These are phyloP conservation scores for Alexandromys oeconomus DNA, from an alignment of 2,797 vertebrate genomes.

Conservation along the genomic window DNA sequence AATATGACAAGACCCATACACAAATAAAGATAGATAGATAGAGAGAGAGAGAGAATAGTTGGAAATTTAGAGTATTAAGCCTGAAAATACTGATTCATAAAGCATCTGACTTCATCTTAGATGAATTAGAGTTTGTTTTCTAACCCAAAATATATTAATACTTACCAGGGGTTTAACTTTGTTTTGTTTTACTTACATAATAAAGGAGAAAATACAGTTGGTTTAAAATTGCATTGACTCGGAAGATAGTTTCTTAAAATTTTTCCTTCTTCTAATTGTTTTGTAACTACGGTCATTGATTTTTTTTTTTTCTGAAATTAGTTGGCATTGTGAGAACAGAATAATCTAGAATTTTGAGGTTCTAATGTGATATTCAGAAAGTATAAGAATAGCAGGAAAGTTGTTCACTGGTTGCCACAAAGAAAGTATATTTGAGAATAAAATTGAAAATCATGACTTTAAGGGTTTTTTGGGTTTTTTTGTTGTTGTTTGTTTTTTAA, in stretches of 20 bases:
- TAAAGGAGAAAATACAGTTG: slow-evolving; percentile 33
- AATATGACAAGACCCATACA: neutral
- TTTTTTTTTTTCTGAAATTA: neutral
- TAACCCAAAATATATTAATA: slow-evolving; percentile 26
- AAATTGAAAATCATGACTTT: slow-evolving; percentile 30
- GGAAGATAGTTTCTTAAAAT: slow-evolving; percentile 12
- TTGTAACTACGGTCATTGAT: slow-evolving; percentile 51
- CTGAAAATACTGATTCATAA: slow-evolving; percentile 29
- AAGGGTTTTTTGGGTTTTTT: neutral
- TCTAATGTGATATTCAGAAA: slow-evolving; percentile 34
- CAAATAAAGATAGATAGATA: no score
- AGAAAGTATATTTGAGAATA: neutral
- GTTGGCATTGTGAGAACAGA: neutral
- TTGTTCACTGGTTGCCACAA: neutral
- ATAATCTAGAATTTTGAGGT: slow-evolving; percentile 37
- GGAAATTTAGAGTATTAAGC: slow-evolving; percentile 24
- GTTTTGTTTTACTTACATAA: slow-evolving; percentile 1
- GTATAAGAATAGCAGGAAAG: neutral
- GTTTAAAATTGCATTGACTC: slow-evolving; percentile 56
- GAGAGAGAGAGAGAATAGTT: neutral
- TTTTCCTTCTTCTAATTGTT: slow-evolving; percentile 16
- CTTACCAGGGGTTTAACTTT: neutral
- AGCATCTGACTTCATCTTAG: neutral
- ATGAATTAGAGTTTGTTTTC: slow-evolving; percentile 45
- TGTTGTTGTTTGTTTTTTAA: neutral